Percentiles rank a stretch among this genome's conserved stretches.
Conservation (phyloP, 2,888 invertebrate genomes). For the Ophioninae sp. region DNA sequence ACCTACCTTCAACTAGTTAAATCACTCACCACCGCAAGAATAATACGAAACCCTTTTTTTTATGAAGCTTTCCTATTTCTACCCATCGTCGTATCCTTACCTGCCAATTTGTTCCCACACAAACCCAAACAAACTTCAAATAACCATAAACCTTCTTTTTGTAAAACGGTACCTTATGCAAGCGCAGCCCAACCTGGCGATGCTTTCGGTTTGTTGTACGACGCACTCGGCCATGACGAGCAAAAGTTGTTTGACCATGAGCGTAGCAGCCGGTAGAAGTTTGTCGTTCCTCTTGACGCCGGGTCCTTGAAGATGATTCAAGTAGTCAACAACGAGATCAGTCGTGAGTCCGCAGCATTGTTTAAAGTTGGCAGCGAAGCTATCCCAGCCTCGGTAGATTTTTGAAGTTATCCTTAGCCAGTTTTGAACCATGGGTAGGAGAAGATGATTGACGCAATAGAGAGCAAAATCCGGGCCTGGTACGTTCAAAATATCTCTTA, state of each 20-base stretch:
- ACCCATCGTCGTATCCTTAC: not conserved
- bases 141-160: not conserved
- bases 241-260: conserved; percentile 93
- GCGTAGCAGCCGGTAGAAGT: conserved; percentile 82
- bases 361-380: conserved; percentile 94
- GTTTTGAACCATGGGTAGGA: conserved; percentile 95
- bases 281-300: conserved; percentile 73
- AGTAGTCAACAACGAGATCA: conserved; percentile 93
- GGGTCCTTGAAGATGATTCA: conserved; percentile 87
- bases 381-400: conserved; percentile 88
- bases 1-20: no score
- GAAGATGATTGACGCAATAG: conserved; percentile 94
- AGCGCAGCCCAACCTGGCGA: conserved; percentile 95
- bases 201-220: conserved; percentile 93
- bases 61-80: no score
- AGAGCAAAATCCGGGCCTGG: conserved; percentile 95
- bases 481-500: conserved; percentile 88
- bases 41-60: no score
- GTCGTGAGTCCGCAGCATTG: conserved; percentile 97
- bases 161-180: conserved; percentile 86
- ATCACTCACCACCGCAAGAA: no score
- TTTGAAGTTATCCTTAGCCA: conserved; percentile 91
- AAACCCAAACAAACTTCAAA: not conserved
- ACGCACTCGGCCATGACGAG: conserved; percentile 94
- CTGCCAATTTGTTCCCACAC: not conserved